Evolutionary conservation across 2,888 invertebrate species (phyloP).

Genomic region (Ametastegia equiseti): DNA sequence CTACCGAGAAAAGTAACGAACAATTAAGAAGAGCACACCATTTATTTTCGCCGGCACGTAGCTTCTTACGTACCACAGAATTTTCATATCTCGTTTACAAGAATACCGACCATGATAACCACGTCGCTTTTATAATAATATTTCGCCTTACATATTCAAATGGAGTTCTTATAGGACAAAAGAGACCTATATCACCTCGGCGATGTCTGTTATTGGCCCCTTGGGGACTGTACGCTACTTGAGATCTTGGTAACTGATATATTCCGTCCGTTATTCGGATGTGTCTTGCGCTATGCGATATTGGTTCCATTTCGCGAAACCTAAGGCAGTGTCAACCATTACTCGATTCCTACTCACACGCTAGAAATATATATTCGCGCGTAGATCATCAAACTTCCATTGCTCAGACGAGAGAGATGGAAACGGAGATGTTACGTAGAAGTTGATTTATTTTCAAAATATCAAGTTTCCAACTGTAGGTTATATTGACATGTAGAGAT

Average conservation of each 20-base stretch:
- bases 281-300: conserved; percentile 28
- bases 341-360: background rate
- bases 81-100: conserved; percentile 16
- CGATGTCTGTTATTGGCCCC: conserved; percentile 39
- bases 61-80: conserved; percentile 3
- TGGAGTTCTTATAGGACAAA: conserved; percentile 43
- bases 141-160: conserved; percentile 39
- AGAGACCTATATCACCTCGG: conserved; percentile 39
- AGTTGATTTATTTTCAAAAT: background rate
- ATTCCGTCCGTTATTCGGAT: conserved; percentile 23
- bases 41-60: conserved; percentile 24
- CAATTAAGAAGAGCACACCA: background rate
- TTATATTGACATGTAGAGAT: background rate
- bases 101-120: conserved; percentile 32
- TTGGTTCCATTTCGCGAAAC: background rate
- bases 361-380: no score
- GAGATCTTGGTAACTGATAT: conserved; percentile 43
- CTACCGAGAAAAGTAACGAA: background rate
- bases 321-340: background rate
- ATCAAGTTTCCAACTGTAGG: background rate
- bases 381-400: background rate
- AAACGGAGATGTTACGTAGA: background rate
- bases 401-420: no score
- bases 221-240: conserved; percentile 25
- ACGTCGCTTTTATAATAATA: conserved; percentile 33